Percentiles rank a stretch among this genome's conserved stretches.
Evolutionary conservation across 2,797 vertebrate genomes (phyloP).

Genomic region (Sebastolobus alascanus): DNA sequence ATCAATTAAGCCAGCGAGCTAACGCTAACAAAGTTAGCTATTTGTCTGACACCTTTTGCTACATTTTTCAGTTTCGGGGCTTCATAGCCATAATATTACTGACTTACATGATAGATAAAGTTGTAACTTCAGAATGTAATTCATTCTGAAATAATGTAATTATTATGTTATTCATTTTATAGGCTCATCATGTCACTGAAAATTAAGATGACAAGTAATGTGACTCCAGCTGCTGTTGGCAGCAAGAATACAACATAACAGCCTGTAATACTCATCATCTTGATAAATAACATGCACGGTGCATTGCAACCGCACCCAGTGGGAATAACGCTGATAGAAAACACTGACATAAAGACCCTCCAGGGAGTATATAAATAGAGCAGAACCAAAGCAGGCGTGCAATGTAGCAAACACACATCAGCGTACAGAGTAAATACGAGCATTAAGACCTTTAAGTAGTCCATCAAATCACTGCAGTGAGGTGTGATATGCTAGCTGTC

Average conservation of each 20-base stretch:
- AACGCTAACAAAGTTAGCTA: neutral
- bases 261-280: conserved; percentile 8
- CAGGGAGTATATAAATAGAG: neutral
- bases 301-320: neutral
- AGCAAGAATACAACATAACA: conserved; percentile 2
- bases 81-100: too few species aligned
- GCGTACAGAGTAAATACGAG: neutral
- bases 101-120: too few species aligned
- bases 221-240: neutral
- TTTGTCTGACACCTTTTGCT: neutral
- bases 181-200: neutral
- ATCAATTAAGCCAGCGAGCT: neutral
- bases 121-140: neutral
- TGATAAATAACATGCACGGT: conserved; percentile 10
- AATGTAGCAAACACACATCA: neutral
- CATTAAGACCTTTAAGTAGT: neutral
- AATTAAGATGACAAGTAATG: conserved; percentile 12
- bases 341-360: conserved; percentile 3
- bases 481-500: neutral
- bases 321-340: conserved; percentile 5
- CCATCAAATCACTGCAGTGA: conserved; percentile 3
- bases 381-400: neutral
- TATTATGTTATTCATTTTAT: neutral
- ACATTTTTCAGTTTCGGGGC: neutral
- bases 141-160: neutral